Base-by-base conservation (phyloP, 2,113 vertebrate species). In the Heteronetta atricapilla region DNA sequence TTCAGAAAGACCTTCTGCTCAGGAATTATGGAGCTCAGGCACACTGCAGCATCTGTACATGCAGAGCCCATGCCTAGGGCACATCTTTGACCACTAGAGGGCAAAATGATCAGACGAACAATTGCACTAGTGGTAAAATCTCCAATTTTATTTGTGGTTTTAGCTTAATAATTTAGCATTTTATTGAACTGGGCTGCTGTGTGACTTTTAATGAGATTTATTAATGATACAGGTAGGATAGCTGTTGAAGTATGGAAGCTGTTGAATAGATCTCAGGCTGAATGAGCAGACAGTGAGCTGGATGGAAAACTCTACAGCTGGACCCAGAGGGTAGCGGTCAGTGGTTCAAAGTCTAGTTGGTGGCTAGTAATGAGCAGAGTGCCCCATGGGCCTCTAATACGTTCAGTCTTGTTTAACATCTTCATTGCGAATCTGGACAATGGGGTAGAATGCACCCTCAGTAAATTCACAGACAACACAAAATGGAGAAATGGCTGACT, bases 31-130 rank as follows among this genome's bases (percentile, higher is more conserved):
- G 62, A 75, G 29, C 14, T 52, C 46, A 78, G 46, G 56, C 44
- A 68, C 0, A 0, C 3, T 75, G 40, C 22, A 86, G 38, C 29
- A 87, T 52, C 25, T 60, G 20, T 31, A 34, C 9, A 22, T 29
- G 5, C 26, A 14, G 10, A 82, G 11, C 5, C 23, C 16, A 20
- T 6, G 59, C 1, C 8, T 16, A 1, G 3, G 11, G 11, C 8
- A 4, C 5, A 38, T 33, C 21, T 52, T 80, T 60, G 26, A 3
- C 26, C 70, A 50, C 53, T 75, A 70, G 42, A 78, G 34, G 26
- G 34, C 53, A 82, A 86, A 90, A 3, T 2, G 2, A 56, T 68
- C 18, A 42, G 42, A 75, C 1, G 9, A 8, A 22, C 1, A 1
- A 59, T 14, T 40, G 2, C 17, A 66, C 0, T 3, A 38, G 18